Evolutionary conservation across 2,113 vertebrate species (phyloP).

Genomic region (Mungos mungo): DNA sequence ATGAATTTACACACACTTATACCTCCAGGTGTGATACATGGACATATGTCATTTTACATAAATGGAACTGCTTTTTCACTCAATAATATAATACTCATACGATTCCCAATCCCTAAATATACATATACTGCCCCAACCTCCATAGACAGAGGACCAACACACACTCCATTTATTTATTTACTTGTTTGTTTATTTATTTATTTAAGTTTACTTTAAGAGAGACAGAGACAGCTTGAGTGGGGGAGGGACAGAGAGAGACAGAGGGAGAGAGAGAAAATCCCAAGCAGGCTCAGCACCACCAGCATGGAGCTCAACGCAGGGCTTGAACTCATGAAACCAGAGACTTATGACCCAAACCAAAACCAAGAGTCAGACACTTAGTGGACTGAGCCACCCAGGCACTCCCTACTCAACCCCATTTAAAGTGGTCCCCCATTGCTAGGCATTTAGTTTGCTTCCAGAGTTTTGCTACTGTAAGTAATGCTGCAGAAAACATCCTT

Average conservation of each 20-base stretch:
- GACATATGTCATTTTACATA: neutral
- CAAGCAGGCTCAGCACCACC: too few relatives aligned
- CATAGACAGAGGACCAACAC: neutral
- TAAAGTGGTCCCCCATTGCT: neutral
- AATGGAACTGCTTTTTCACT: neutral
- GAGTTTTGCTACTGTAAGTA: neutral
- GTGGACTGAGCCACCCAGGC: too few relatives aligned
- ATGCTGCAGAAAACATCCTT: neutral
- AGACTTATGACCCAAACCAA: too few relatives aligned
- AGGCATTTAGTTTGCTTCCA: neutral
- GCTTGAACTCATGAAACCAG: too few relatives aligned
- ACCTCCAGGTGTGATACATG: neutral
- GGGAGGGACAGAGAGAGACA: too few relatives aligned
- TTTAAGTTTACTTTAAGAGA: too few relatives aligned
- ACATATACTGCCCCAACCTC: neutral
- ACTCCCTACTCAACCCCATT: too few relatives aligned
- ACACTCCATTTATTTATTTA: neutral
- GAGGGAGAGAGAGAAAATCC: too few relatives aligned
- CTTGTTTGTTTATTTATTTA: too few relatives aligned
- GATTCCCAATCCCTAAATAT: neutral
- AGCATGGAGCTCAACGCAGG: too few relatives aligned
- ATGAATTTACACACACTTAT: neutral
- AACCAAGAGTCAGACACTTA: too few relatives aligned
- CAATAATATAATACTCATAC: neutral
- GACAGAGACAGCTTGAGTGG: too few relatives aligned